Conservation (phyloP, 2,113 vertebrate genomes). For the Scalopus aquaticus region DNA sequence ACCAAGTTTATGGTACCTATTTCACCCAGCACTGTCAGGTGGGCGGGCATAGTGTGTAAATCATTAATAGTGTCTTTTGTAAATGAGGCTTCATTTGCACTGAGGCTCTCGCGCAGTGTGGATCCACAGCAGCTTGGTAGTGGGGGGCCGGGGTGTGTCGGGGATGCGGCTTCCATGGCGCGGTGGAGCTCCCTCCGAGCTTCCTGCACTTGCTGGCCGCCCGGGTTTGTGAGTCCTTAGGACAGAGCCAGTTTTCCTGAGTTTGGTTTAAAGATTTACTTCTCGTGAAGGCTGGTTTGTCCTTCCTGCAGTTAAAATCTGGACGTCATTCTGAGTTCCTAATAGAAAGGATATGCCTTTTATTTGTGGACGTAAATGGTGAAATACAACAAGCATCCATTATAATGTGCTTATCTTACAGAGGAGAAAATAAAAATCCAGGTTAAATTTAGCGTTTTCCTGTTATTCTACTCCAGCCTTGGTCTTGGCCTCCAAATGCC, state of each 20-base stretch:
- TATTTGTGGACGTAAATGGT: conserved; percentile 19
- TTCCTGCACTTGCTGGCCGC: neutral
- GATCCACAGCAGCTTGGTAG: neutral
- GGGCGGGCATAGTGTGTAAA: neutral
- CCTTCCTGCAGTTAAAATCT: neutral
- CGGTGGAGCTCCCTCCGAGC: neutral
- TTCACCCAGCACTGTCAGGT: neutral
- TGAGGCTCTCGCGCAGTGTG: neutral
- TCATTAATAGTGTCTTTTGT: neutral
- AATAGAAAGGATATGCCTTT: neutral
- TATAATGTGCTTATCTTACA: neutral
- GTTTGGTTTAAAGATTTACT: neutral
- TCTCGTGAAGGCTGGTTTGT: conserved; percentile 7
- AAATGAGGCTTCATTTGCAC: neutral
- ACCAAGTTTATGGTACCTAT: neutral
- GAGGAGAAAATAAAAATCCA: conserved; percentile 33
- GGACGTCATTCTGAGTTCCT: neutral
- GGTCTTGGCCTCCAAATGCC: neutral
- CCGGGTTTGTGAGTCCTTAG: neutral
- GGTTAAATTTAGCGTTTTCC: neutral
- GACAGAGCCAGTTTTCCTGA: neutral
- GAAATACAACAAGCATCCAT: neutral
- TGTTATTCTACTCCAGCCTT: neutral
- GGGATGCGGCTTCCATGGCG: neutral
- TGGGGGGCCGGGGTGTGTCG: neutral